A percentile compares a stretch with the other conserved stretches of the same genome.
These are phyloP conservation scores for Halcyon malimbica DNA, from an alignment of 2,113 vertebrate species.

Conservation along the genomic window DNA sequence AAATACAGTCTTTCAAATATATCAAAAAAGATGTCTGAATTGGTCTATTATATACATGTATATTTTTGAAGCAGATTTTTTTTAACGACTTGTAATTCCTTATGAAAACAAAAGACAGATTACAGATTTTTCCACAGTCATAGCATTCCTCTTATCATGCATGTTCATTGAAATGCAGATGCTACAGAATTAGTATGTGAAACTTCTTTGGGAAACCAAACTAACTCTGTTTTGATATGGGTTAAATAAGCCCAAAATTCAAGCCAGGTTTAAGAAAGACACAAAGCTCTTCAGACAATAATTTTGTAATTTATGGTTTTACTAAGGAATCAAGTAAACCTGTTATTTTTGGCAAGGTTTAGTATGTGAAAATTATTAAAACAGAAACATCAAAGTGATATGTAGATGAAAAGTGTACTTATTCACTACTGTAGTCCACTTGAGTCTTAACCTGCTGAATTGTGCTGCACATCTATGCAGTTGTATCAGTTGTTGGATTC, in stretches of 20 bases:
- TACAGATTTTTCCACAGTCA: neutral
- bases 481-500: neutral
- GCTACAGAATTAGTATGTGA: neutral
- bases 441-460: neutral
- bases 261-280: neutral
- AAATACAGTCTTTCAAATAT: neutral
- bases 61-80: neutral
- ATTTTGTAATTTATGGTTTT: neutral
- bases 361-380: neutral
- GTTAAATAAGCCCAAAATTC: neutral
- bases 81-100: neutral
- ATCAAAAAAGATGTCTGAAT: neutral
- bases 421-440: neutral
- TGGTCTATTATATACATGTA: neutral
- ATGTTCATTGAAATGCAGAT: neutral
- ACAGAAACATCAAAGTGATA: neutral
- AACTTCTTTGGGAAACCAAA: neutral
- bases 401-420: neutral
- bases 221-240: neutral
- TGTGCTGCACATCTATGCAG: neutral
- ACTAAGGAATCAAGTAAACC: neutral
- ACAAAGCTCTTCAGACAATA: neutral
- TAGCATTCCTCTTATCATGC: neutral
- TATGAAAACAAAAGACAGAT: neutral
- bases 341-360: neutral